Evolutionary conservation across 2,113 vertebrate species (phyloP).

Genomic region (Pollimyrus isidori): DNA sequence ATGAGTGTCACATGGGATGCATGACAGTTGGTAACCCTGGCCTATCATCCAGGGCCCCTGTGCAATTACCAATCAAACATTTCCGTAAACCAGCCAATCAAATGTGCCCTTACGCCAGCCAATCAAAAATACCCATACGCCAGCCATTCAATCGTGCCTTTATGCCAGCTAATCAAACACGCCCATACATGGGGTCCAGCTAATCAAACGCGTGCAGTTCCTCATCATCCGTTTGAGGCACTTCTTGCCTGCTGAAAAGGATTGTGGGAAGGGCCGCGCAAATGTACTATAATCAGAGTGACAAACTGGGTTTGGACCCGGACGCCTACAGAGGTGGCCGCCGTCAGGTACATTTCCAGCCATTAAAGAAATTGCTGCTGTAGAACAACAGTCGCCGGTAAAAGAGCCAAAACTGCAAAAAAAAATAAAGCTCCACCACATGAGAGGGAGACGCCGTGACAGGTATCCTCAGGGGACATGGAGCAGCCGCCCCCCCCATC

Average conservation of each 20-base stretch:
- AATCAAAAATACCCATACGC: not conserved
- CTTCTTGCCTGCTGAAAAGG: not conserved
- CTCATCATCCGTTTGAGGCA: not conserved
- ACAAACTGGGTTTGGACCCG: not conserved
- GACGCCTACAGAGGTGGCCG: not conserved
- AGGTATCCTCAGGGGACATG: not conserved
- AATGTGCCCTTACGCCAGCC: not conserved
- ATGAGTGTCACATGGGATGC: not conserved
- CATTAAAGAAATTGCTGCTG: not conserved
- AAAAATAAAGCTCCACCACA: too few relatives aligned
- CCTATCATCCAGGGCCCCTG: not conserved
- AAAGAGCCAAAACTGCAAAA: not conserved
- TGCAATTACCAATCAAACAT: not conserved
- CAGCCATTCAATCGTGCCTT: not conserved
- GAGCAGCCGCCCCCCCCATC: not conserved
- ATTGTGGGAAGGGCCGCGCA: not conserved
- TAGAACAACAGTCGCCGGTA: not conserved
- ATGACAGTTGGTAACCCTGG: not conserved
- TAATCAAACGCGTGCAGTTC: not conserved
- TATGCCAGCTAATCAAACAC: not conserved
- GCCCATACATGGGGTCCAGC: not conserved
- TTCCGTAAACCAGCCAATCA: not conserved
- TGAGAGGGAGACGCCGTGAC: not conserved
- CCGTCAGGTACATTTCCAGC: not conserved
- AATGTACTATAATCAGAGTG: not conserved